Evolutionary conservation across 2,797 vertebrate genomes (phyloP).

Genomic region (Hoplostethus mediterraneus): DNA sequence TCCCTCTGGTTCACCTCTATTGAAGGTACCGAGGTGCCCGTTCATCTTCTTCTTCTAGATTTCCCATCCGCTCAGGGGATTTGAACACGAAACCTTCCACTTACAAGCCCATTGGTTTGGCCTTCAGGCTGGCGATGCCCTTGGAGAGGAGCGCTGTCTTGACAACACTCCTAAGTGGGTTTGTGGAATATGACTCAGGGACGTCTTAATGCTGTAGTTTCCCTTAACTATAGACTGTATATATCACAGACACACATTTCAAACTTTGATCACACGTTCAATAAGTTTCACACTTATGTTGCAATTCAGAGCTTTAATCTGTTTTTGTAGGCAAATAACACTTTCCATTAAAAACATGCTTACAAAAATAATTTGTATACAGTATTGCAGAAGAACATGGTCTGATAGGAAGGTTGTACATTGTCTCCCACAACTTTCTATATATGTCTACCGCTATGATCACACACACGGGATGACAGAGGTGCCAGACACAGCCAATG

Average conservation of each 20-base stretch:
- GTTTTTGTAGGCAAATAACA: slow-evolving; percentile 12
- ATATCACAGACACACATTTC: slow-evolving; percentile 32
- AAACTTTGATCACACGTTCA: slow-evolving; percentile 11
- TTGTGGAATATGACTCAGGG: not conserved
- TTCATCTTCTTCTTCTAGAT: too few species aligned
- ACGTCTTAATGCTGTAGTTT: not conserved
- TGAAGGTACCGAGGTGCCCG: too few species aligned
- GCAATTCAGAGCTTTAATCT: slow-evolving; percentile 31
- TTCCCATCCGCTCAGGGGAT: too few species aligned
- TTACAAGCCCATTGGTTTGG: not conserved
- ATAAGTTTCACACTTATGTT: slow-evolving; percentile 20
- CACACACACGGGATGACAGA: slow-evolving; percentile 8
- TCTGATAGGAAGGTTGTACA: slow-evolving; percentile 33
- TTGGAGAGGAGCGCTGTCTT: too few species aligned
- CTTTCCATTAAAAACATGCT: slow-evolving; percentile 50
- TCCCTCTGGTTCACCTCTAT: too few species aligned
- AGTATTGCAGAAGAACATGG: slow-evolving; percentile 38
- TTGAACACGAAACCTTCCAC: not conserved
- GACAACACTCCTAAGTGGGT: not conserved
- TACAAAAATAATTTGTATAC: slow-evolving; percentile 68
- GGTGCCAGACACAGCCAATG: not conserved
- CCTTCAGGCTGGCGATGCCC: too few species aligned
- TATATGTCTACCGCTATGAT: not conserved
- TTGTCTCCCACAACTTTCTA: slow-evolving; percentile 28
- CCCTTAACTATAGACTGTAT: slow-evolving; percentile 37